Percentiles rank a stretch among this genome's conserved stretches.
phyloP scores from a whole-genome alignment of 64 coral and sea anemone species.

The Hydrozoanthus tunicans region DNA sequence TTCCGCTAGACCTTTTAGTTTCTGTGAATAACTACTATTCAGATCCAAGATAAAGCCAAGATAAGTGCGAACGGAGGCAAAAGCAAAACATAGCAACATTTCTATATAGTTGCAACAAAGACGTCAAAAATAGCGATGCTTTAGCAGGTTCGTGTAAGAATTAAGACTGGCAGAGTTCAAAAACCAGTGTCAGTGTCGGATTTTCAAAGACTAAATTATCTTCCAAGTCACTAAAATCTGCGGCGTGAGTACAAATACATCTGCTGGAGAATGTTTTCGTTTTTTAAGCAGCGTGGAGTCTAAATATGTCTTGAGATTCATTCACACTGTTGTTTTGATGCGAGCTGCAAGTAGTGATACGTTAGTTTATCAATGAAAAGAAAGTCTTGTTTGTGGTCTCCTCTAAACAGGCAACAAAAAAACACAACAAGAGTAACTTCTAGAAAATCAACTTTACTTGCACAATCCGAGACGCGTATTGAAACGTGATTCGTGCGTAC shows the following conservation, averaged over 20 bases:
- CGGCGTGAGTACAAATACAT: slow-evolving; percentile 71
- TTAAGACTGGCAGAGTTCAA: slow-evolving; percentile 9
- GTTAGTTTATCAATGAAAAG: slow-evolving; percentile 62
- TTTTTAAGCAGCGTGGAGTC: slow-evolving; percentile 59
- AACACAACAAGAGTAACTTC: slow-evolving; percentile 21
- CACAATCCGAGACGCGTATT: neutral
- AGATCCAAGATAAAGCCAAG: neutral
- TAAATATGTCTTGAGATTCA: slow-evolving; percentile 77
- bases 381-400: slow-evolving; percentile 62
- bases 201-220: slow-evolving; percentile 25
- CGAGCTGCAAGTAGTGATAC: slow-evolving; percentile 39
- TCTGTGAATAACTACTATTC: neutral
- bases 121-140: neutral
- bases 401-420: slow-evolving; percentile 38
- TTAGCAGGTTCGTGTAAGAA: slow-evolving; percentile 18
- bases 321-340: slow-evolving; percentile 61
- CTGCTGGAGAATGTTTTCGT: slow-evolving; percentile 73
- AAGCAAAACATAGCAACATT: neutral
- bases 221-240: slow-evolving; percentile 43
- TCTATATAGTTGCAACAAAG: neutral
- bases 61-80: neutral
- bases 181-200: neutral
- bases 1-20: neutral
- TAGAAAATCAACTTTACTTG: slow-evolving; percentile 21
- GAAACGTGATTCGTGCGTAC: neutral